A percentile compares a stretch with the other conserved stretches of the same genome.
Conservation (phyloP, 2,888 invertebrate species). For the Rhorus exstirpatorius region DNA sequence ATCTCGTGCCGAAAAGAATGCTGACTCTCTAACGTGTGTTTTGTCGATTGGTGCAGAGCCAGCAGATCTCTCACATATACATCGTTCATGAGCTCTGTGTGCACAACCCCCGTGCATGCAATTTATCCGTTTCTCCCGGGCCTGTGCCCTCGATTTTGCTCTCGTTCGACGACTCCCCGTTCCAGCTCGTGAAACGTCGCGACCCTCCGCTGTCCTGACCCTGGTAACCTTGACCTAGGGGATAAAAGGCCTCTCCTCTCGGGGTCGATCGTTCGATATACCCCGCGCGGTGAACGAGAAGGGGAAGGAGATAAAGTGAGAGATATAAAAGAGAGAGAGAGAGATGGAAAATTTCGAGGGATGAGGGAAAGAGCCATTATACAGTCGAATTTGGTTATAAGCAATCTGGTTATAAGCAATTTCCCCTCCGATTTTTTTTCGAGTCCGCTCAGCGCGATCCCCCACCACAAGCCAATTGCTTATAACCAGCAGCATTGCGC, state of each 20-base stretch:
- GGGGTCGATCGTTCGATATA: constrained; percentile 73
- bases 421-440: too few species aligned
- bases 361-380: constrained; percentile 6
- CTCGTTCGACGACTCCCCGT: constrained; percentile 49
- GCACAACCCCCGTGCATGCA: constrained; percentile 42
- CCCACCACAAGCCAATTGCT: too few species aligned
- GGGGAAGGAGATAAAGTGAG: constrained; percentile 3
- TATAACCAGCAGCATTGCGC: too few species aligned
- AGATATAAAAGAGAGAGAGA: constrained; percentile 22
- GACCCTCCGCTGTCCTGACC: constrained; percentile 73
- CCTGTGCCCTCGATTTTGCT: constrained; percentile 32
- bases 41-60: constrained; percentile 62
- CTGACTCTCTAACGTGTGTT: constrained; percentile 53
- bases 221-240: constrained; percentile 81
- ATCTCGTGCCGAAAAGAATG: constrained; percentile 47
- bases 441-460: too few species aligned
- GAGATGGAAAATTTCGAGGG: neutral
- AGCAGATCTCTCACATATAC: constrained; percentile 35
- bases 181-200: constrained; percentile 56
- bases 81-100: constrained; percentile 6
- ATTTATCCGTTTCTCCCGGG: constrained; percentile 48
- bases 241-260: constrained; percentile 44
- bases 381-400: too few species aligned
- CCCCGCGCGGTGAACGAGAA: neutral
- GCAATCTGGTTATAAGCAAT: too few species aligned